These are phyloP conservation scores for Mycteria americana DNA, from an alignment of 2,797 vertebrate genomes.

Conservation along the genomic window DNA sequence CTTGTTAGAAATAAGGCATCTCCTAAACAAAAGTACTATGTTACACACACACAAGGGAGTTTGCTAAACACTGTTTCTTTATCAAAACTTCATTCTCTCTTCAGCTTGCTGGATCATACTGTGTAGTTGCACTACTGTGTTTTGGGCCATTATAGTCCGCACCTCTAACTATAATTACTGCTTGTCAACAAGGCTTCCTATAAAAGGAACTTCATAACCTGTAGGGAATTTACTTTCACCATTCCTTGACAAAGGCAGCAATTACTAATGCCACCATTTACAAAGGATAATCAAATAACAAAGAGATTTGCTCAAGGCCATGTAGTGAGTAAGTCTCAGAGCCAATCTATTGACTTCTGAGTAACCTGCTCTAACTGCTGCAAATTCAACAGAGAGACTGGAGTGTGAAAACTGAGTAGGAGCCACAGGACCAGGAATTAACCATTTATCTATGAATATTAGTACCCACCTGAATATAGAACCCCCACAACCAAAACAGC, in stretches of 20 bases:
- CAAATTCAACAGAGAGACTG: not conserved
- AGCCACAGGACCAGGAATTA: not conserved
- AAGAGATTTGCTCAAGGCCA: conserved; percentile 26
- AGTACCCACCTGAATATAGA: not conserved
- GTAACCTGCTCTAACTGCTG: not conserved
- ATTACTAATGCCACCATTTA: conserved; percentile 46
- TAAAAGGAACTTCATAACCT: conserved; percentile 19
- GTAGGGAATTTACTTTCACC: conserved; percentile 25
- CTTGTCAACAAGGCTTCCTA: conserved; percentile 6
- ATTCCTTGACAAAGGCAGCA: conserved; percentile 21
- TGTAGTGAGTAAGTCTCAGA: not conserved
- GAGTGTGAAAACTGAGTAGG: not conserved
- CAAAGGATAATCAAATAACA: conserved; percentile 44
- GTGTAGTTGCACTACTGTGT: not conserved
- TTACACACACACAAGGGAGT: not conserved
- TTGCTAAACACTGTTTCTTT: not conserved
- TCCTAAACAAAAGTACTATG: not conserved
- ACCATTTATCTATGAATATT: not conserved
- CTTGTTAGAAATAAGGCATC: not conserved
- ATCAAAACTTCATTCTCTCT: not conserved
- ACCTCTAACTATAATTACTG: conserved; percentile 25
- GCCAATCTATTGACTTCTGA: not conserved
- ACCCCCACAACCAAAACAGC: not conserved
- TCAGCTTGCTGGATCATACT: not conserved
- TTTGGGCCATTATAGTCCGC: not conserved